Conservation (phyloP, 2,888 invertebrate genomes). For the Eupelmus urozonus region DNA sequence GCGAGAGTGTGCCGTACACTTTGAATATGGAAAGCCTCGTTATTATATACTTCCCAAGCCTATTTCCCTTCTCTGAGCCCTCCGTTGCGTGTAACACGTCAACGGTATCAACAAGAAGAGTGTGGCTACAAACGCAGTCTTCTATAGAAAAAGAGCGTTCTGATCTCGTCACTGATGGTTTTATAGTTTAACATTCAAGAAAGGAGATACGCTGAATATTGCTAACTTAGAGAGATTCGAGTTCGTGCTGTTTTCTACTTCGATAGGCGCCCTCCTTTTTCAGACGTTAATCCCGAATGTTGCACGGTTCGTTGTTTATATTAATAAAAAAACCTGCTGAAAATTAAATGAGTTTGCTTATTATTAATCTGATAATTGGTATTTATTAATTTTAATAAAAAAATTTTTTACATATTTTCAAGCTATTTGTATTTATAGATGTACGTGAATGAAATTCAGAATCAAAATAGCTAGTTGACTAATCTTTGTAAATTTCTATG, state of each 20-base stretch:
- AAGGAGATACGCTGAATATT: conserved; percentile 45
- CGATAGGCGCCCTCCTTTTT: conserved; percentile 61
- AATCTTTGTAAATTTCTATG: too few relatives aligned
- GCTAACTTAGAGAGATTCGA: too few relatives aligned
- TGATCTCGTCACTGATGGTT: conserved; percentile 66
- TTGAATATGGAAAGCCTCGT: conserved; percentile 76
- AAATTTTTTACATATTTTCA: too few relatives aligned
- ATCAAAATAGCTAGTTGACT: too few relatives aligned
- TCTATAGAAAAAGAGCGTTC: not conserved
- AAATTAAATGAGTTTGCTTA: too few relatives aligned
- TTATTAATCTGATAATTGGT: too few relatives aligned
- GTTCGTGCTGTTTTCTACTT: not conserved
- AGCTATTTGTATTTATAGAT: too few relatives aligned
- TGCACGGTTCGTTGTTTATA: not conserved
- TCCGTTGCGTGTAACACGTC: conserved; percentile 12
- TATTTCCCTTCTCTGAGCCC: conserved; percentile 46
- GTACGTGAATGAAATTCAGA: too few relatives aligned
- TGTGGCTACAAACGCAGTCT: too few relatives aligned
- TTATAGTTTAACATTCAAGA: conserved; percentile 71
- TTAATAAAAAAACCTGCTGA: too few relatives aligned
- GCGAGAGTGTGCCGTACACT: conserved; percentile 64
- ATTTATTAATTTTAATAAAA: too few relatives aligned
- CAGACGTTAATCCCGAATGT: conserved; percentile 65
- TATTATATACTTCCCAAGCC: conserved; percentile 64
- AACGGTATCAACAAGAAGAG: too few relatives aligned